These are phyloP conservation scores for Leucoraja erinaceus DNA, from an alignment of 2,113 vertebrate species.

Conservation along the genomic window DNA sequence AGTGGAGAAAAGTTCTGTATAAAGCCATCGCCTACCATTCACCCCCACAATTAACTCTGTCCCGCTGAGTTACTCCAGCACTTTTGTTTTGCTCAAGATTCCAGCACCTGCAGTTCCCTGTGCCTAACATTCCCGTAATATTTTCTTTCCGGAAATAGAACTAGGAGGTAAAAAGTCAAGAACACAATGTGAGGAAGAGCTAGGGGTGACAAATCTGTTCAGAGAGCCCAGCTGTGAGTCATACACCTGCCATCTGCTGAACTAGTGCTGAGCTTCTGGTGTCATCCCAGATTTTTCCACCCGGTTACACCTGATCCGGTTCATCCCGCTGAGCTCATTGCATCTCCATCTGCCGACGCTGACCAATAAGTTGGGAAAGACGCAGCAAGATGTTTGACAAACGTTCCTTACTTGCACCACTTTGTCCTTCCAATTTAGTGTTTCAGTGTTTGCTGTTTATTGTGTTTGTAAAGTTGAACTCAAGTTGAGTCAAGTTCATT, in stretches of 20 bases:
- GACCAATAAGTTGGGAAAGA: not conserved
- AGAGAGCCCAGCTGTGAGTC: not conserved
- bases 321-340: not conserved
- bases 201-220: not conserved
- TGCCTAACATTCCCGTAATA: not conserved
- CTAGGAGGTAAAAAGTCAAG: not conserved
- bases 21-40: too few relatives aligned
- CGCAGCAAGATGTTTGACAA: not conserved
- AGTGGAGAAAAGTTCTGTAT: too few relatives aligned
- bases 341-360: not conserved
- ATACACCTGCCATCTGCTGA: conserved; percentile 5
- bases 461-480: not conserved
- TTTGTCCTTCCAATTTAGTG: not conserved
- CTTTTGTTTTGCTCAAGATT: too few relatives aligned
- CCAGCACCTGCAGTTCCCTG: too few relatives aligned
- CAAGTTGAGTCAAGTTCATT: too few relatives aligned
- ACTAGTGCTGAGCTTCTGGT: not conserved
- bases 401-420: not conserved
- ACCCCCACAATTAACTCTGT: too few relatives aligned
- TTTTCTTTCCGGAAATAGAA: not conserved
- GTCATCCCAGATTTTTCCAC: not conserved
- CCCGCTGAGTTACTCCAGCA: too few relatives aligned
- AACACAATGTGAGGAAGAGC: not conserved
- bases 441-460: not conserved
- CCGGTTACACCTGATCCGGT: not conserved